Percentiles rank a stretch among this genome's conserved stretches.
Evolutionary conservation across 2,888 invertebrate genomes (phyloP).

Genomic region (Volucella inflata): DNA sequence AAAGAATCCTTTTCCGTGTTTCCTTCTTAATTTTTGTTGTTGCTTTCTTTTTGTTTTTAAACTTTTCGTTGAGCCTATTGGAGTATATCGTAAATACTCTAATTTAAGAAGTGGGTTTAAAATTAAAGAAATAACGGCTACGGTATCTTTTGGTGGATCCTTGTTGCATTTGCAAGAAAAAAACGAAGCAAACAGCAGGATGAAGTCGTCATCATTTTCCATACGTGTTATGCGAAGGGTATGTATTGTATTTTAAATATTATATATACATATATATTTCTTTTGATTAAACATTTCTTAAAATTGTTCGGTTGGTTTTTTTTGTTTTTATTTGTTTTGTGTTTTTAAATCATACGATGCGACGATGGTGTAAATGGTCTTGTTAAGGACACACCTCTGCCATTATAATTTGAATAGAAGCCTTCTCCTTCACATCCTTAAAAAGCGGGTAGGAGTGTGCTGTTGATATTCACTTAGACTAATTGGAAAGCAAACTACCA

Average conservation of each 20-base stretch:
- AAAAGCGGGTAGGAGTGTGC: not conserved
- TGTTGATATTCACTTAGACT: slow-evolving; percentile 44
- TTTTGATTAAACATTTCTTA: not conserved
- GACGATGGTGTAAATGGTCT: too few relatives aligned
- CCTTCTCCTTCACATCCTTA: not conserved
- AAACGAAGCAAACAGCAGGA: slow-evolving; percentile 32
- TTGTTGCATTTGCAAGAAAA: slow-evolving; percentile 34
- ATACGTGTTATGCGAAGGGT: slow-evolving; percentile 75
- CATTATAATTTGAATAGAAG: slow-evolving; percentile 7
- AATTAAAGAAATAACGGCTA: slow-evolving; percentile 12
- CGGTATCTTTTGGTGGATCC: not conserved
- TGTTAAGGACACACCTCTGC: slow-evolving; percentile 16
- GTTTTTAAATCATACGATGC: not conserved
- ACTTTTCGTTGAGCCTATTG: slow-evolving; percentile 36
- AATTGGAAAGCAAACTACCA: slow-evolving; percentile 21
- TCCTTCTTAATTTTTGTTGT: not conserved
- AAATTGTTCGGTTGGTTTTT: slow-evolving; percentile 14
- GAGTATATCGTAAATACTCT: not conserved
- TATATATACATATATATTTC: slow-evolving; percentile 9
- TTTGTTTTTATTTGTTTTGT: not conserved
- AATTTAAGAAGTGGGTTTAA: not conserved
- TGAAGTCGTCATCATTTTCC: slow-evolving; percentile 75
- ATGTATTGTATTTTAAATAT: slow-evolving; percentile 43
- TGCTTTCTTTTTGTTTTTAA: slow-evolving; percentile 19
- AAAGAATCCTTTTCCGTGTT: not conserved